Base-by-base conservation (phyloP, 1,140 invertebrate species). In the Drosophila leontia region DNA sequence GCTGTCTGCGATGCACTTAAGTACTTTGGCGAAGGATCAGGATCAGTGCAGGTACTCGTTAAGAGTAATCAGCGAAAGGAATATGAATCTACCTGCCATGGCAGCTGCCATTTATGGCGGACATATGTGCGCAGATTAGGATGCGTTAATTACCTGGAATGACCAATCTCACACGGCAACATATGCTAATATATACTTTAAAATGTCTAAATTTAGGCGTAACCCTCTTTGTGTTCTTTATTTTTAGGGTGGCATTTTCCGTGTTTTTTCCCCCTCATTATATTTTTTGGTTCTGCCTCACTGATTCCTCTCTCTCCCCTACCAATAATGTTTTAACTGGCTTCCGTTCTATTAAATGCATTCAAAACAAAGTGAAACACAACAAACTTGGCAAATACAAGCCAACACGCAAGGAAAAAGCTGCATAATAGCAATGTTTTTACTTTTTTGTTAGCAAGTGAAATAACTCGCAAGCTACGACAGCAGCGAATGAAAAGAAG, bases 41-140 rank as follows among this genome's bases (percentile, higher is more conserved):
- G 65, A 48, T 11, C 7, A 44, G 37, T 12, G 9, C 45, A 71
- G 48, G 23, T 45, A 47, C 8, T 9, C n/a, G 26, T 0, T 3
- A 3, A 15, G 17, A 53, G n/a, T 19, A 59, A 23, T 15, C 17
- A 35, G 1, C 23, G 29, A 9, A 15, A 7, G 34, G 26, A 17
- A 37, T 23, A 32, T 9, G 2, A 6, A 48, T 55, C 72, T 87
- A 74, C 17, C 26, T 39, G 15, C 1, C 1, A 1, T 2, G 5
- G 35, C 85, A 84, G 63, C 83, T 84, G 78, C 64, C 12, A 17
- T 87, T 87, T 87, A 87, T 84, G 61, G 34, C 8, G 37, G 23
- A 47, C 82, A 85, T 74, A 26, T 85, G 82, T 48, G 45, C 41
- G 6, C 7, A 47, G 50, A 78, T 70, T 63, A 65, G 44, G 17